A percentile compares a stretch with the other conserved stretches of the same genome.
These are phyloP conservation scores for Hozukius guyotensis DNA, from an alignment of 2,797 vertebrate species.

Conservation along the genomic window DNA sequence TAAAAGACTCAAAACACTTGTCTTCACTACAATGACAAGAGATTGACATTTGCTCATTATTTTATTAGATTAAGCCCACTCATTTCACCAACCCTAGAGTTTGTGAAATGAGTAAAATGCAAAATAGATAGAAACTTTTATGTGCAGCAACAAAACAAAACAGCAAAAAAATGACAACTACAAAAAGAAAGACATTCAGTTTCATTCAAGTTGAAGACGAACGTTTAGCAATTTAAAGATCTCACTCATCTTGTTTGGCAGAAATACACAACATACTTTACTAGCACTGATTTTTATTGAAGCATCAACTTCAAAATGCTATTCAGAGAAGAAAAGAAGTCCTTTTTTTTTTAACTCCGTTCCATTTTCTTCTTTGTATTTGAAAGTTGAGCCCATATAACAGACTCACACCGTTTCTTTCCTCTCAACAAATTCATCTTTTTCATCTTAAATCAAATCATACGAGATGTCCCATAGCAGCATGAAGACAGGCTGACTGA, in stretches of 20 bases:
- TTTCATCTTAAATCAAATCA: conserved; percentile 66
- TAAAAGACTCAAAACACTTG: not conserved
- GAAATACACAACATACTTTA: not conserved
- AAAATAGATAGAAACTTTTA: not conserved
- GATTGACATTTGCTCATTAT: conserved; percentile 4
- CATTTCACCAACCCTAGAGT: not conserved
- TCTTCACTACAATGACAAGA: not conserved
- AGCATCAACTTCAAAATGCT: conserved; percentile 31
- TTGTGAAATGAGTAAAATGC: conserved; percentile 4
- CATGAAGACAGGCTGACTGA: conserved; percentile 21
- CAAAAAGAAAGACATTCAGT: not conserved
- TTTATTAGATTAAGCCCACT: conserved; percentile 1
- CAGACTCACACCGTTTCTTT: conserved; percentile 35
- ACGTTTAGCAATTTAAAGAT: conserved; percentile 13
- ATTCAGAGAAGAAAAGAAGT: conserved; percentile 19
- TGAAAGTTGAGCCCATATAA: conserved; percentile 35
- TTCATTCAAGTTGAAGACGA: not conserved
- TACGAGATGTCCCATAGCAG: conserved; percentile 19
- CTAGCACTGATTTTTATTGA: conserved; percentile 8
- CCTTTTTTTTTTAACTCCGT: conserved; percentile 10
- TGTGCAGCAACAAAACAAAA: conserved; percentile 21
- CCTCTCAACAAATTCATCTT: conserved; percentile 46
- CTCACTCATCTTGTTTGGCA: conserved; percentile 14
- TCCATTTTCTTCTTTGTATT: conserved; percentile 32
- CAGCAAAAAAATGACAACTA: not conserved